phyloP scores from a whole-genome alignment of 2,113 vertebrate species.

The Caretta caretta region DNA sequence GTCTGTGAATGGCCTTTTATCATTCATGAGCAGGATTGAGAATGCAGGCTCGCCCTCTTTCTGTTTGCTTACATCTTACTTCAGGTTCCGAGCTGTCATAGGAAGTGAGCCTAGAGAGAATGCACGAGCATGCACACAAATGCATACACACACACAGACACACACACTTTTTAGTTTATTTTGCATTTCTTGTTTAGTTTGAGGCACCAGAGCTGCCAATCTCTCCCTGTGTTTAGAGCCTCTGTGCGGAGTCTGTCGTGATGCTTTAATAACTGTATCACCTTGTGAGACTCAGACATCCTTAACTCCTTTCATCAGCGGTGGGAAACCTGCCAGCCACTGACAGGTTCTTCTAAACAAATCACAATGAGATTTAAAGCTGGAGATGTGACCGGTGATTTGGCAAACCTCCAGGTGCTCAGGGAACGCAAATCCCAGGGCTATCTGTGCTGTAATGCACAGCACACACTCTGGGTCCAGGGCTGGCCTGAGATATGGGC shows the following conservation, averaged over 20 bases:
- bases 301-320: slow-evolving; percentile 48
- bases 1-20: neutral
- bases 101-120: neutral
- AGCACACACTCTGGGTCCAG: rapidly evolving
- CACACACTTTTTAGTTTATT: neutral
- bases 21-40: neutral
- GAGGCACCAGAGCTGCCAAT: slow-evolving; percentile 56
- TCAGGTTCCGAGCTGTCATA: slow-evolving; percentile 25
- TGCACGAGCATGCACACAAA: neutral
- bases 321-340: slow-evolving; percentile 62
- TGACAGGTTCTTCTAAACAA: slow-evolving; percentile 67
- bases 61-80: slow-evolving; percentile 50
- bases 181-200: slow-evolving; percentile 16
- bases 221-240: neutral
- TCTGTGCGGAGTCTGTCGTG: slow-evolving; percentile 21
- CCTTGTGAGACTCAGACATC: slow-evolving; percentile 58
- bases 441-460: neutral
- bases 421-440: rapidly evolving
- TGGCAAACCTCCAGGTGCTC: neutral
- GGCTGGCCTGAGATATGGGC: rapidly evolving
- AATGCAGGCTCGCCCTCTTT: neutral
- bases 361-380: rapidly evolving
- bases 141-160: rapidly evolving
- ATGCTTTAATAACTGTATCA: slow-evolving; percentile 64
- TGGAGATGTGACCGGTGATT: slow-evolving; percentile 2